Conservation (phyloP, 2,797 vertebrate species). For the Ispidina picta region DNA sequence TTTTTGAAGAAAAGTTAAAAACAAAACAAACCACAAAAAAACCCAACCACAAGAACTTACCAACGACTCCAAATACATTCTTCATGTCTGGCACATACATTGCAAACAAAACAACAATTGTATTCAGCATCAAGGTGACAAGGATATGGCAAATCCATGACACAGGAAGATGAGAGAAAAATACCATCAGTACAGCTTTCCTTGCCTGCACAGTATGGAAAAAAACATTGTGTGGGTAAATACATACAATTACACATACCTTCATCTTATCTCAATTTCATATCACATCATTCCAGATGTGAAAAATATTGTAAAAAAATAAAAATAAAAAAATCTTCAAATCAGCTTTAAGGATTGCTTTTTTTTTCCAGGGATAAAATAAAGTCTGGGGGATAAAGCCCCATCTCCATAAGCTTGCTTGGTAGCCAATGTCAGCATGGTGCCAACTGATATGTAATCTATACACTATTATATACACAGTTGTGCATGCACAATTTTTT, state of each 20-base stretch:
- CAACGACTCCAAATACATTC: slow-evolving; percentile 91
- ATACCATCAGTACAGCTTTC: slow-evolving; percentile 85
- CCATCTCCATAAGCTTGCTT: neutral
- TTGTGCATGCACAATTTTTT: neutral
- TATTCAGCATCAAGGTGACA: slow-evolving; percentile 83
- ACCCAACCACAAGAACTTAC: slow-evolving; percentile 75
- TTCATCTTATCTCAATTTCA: neutral
- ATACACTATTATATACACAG: neutral
- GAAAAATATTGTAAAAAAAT: neutral
- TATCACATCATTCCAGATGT: neutral
- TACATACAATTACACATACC: neutral
- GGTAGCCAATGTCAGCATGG: neutral
- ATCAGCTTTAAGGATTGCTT: neutral
- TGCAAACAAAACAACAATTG: slow-evolving; percentile 85
- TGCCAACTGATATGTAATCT: neutral
- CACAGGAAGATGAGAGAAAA: slow-evolving; percentile 80
- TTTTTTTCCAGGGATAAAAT: neutral
- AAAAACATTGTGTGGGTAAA: neutral
- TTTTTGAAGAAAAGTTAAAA: neutral
- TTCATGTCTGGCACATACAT: slow-evolving; percentile 92
- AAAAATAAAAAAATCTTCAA: neutral
- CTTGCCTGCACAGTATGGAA: slow-evolving; percentile 81
- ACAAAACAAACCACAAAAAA: neutral
- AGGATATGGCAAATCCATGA: slow-evolving; percentile 85
- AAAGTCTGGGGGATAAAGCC: neutral